Evolutionary conservation across 2,113 vertebrate species (phyloP).

Genomic region (Coreoperca whiteheadi): DNA sequence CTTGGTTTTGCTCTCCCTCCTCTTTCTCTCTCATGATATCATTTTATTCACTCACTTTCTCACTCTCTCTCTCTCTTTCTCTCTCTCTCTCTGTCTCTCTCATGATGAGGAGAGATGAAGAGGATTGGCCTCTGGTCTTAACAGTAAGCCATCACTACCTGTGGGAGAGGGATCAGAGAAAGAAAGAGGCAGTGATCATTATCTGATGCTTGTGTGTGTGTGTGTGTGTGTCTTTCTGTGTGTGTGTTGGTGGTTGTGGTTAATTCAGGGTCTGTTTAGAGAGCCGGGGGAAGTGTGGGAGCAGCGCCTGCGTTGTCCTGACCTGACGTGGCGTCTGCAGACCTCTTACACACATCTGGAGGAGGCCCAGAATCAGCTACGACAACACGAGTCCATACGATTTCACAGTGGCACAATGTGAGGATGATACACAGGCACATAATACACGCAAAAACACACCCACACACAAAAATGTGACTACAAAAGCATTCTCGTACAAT

Average conservation of each 20-base stretch:
- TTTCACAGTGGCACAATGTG: conserved; percentile 80
- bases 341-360: conserved; percentile 82
- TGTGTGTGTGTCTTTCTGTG: conserved; percentile 30
- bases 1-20: neutral
- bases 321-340: conserved; percentile 85
- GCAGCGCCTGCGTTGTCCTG: conserved; percentile 88
- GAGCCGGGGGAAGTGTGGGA: conserved; percentile 82
- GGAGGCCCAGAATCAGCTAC: conserved; percentile 80
- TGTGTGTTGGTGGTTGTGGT: conserved; percentile 50
- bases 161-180: conserved; percentile 59
- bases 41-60: conserved; percentile 1
- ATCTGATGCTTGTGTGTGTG: conserved; percentile 46
- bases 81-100: conserved; percentile 6
- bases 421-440: conserved; percentile 63
- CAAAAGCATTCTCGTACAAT: neutral
- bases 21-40: conserved; percentile 5
- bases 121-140: conserved; percentile 62
- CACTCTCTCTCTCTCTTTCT: neutral
- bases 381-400: conserved; percentile 71
- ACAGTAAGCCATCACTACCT: conserved; percentile 59
- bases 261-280: conserved; percentile 88
- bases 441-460: neutral
- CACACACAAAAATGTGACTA: neutral
- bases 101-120: conserved; percentile 39
- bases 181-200: conserved; percentile 45